Base-by-base conservation (phyloP, 2,113 vertebrate species). In the Cnemophilus loriae region DNA sequence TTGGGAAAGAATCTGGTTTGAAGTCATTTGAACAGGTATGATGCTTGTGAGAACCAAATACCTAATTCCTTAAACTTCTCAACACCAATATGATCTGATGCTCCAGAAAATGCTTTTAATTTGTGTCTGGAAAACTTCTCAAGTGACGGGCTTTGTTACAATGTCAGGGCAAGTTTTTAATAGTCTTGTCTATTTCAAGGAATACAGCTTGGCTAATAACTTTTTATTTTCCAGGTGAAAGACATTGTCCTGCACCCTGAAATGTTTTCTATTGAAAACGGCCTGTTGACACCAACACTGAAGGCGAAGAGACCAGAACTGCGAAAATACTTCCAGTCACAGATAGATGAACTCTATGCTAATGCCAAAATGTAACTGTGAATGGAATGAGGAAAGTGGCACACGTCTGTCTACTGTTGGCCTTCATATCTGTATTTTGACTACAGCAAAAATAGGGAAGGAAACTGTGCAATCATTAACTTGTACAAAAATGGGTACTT, bases 21-120 rank as follows among this genome's bases (percentile, higher is more conserved):
- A 99, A 99, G 94, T 97, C 99, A 42, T 99, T 99, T 97, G 99
- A 99, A 95, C 99, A 99, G 98, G 99, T 99, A 84, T 98, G 87
- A 30, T 46, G 10, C 23, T 77, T 52, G 23, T 47, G 28, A 46
- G 24, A 91, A 63, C 32, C 10, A 16, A 80, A 35, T 30, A 27
- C n/a, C 11, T 18, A 69, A 35, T 67, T 57, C 21, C 63, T 87
- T 47, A 32, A 82, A 71, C 22, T 56, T 42, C 8, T 37, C 27
- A 52, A 46, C 19, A 33, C 30, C 16, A 39, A 5, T 35, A 52
- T 9, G 35, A 78, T 44, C 11, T 6, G 60, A 53, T 37, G 81
- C 7, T 60, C 8, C 37, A 67, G 46, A 82, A 92, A 89, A 10
- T 19, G 22, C 16, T 91, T 87, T 46, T 50, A 67, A 69, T 46